A percentile compares a stretch with the other conserved stretches of the same genome.
These are phyloP conservation scores for Trichonephila inaurata DNA, from an alignment of 1,140 invertebrate genomes.

Conservation along the genomic window DNA sequence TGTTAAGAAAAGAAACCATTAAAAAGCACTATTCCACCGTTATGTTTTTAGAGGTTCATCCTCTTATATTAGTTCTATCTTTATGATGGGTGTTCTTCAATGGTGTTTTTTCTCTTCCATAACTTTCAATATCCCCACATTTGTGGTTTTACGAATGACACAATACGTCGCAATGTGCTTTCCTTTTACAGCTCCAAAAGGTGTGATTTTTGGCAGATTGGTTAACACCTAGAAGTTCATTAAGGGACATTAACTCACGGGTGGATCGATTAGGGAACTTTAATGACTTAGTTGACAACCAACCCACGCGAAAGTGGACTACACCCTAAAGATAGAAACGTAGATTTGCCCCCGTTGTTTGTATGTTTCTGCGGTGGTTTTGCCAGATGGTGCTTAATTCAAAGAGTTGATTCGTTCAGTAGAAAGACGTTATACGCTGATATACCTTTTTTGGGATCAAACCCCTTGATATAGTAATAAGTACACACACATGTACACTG, in stretches of 20 bases:
- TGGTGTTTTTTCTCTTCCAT: too few species aligned
- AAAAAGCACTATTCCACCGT: background rate
- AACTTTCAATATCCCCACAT: background rate
- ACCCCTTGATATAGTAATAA: too few species aligned
- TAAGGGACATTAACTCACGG: slow-evolving; percentile 44
- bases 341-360: background rate
- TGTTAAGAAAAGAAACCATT: too few species aligned
- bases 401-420: too few species aligned
- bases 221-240: slow-evolving; percentile 48
- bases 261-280: slow-evolving; percentile 35
- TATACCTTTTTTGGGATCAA: too few species aligned
- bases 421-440: too few species aligned
- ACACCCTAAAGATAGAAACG: slow-evolving; percentile 31
- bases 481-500: too few species aligned
- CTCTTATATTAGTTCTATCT: background rate
- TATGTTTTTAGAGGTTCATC: background rate
- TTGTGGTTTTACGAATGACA: slow-evolving; percentile 17
- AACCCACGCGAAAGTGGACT: slow-evolving; percentile 28
- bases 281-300: slow-evolving; percentile 54
- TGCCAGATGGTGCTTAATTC: too few species aligned
- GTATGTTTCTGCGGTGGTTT: background rate
- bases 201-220: slow-evolving; percentile 44
- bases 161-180: background rate
- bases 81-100: background rate
- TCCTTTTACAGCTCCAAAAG: background rate